These are phyloP conservation scores for Kryptopterus vitreolus DNA, from an alignment of 2,797 vertebrate species.

Conservation along the genomic window DNA sequence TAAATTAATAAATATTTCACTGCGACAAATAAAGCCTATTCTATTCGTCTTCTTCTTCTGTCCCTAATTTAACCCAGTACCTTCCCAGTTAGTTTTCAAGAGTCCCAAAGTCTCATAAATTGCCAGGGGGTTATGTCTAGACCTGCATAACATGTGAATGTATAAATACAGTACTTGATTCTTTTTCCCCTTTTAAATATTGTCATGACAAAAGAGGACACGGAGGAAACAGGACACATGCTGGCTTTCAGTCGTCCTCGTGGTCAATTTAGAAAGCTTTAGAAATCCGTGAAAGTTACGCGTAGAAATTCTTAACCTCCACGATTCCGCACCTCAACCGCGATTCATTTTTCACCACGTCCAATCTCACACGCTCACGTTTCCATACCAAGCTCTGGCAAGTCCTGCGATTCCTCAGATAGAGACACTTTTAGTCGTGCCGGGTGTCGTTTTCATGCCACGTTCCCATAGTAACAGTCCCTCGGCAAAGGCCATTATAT, in stretches of 20 bases:
- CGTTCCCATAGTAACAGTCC: constrained; percentile 78
- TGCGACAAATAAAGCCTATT: too few relatives aligned
- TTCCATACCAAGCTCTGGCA: constrained; percentile 67
- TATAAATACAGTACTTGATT: neutral
- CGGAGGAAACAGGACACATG: neutral
- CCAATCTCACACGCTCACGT: constrained; percentile 68
- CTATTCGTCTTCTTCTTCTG: too few relatives aligned
- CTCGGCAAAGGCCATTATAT: constrained; percentile 72
- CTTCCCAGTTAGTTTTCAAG: neutral
- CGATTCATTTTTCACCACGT: constrained; percentile 70
- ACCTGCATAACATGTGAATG: neutral
- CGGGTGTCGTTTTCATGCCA: constrained; percentile 64
- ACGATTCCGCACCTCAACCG: constrained; percentile 37
- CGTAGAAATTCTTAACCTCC: constrained; percentile 17
- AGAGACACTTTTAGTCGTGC: constrained; percentile 71
- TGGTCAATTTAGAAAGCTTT: neutral
- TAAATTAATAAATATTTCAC: too few relatives aligned
- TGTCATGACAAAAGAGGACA: neutral
- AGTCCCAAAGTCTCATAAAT: too few relatives aligned
- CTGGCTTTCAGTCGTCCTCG: neutral
- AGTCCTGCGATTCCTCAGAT: constrained; percentile 67
- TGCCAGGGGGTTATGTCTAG: too few relatives aligned
- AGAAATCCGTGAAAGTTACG: neutral
- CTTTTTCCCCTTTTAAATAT: neutral
- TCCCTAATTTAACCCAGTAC: neutral